Base-by-base conservation (phyloP, 2,797 vertebrate genomes). In the Manis javanica region DNA sequence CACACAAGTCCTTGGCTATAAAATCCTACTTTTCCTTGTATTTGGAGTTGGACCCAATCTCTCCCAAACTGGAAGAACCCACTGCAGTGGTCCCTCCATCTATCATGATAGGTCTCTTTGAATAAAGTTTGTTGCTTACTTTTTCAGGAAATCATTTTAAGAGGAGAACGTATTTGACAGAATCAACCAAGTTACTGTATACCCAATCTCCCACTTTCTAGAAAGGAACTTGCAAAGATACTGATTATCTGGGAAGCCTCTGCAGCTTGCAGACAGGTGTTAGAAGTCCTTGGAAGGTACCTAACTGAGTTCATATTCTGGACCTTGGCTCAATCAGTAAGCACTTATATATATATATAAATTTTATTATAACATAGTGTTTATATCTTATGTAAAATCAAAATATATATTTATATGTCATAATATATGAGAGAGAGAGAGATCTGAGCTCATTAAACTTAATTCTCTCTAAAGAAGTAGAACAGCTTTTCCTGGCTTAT, bases 401-500 rank as follows among this genome's bases (percentile, higher is more conserved):
- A 46, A 46, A 11, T 46, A 46, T 46, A 46, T 46, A 46, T 46
- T 46, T 46, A 46, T 46, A 46, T 46, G 46, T 46, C 46, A 46
- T 46, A 46, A 11, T 46, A 46, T 11, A 12, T 46, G 18, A 42
- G 1, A 94, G 61, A 96, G 82, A 97, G 93, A 97, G 94, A 96
- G 75, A 97, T 87, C 86, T 86, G 46, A 93, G 92, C 59, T 57
- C 85, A 75, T 57, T 92, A 98, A 98, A 97, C 69, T 87, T 92
- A 98, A 98, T 90, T 96, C 63, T 92, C 90, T 96, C 93, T 96
- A 96, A 97, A 96, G 61, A 97, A 94, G 92, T 91, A 97, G 78
- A 98, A 88, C 94, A 94, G 90, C 96, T 96, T 98, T 98, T 96
- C 97, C 96, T 96, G 94, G 91, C 95, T 97, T 98, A 97, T 87